Evolutionary conservation across 2,888 invertebrate species (phyloP), one percentile per base, ranked within the genome.

Genomic region (Laothoe populi): DNA sequence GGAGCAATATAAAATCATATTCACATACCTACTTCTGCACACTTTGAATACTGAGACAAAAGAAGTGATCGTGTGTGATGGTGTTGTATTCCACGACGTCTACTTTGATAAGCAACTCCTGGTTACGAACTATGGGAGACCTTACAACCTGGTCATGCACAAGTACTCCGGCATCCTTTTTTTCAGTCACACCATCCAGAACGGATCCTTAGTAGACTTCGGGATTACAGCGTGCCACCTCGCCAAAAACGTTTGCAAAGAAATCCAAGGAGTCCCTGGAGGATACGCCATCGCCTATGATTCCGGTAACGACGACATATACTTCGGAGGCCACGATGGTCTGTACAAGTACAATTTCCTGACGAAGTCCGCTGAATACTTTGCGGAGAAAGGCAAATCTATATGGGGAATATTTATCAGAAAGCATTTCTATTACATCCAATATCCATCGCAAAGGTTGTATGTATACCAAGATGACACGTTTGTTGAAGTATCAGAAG

Each of bases 261-360:
- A 81, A 2, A 73, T 90, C 0, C 59, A 62, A 1, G 87, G 86
- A 0, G 72, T 91, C 0, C 77, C 84, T 0, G 91, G 90, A 0
- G 91, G 91, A 0, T 90, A 88, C 44, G 90, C 91, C 0, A 74
- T 91, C 3, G 87, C 84, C 0, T 90, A 90, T 46, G 91, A 91
- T 59, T 64, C 73, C 0, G 84, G 83, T 0, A 88, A 90, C 38
- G 90, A 91, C n/a, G 88, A 89, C 35, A 77, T 91, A 1, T 91
- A 87, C 64, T 83, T 91, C 45, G 91, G 91, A 0, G 91, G 90
- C 0, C 88, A 91, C 49, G 82, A 89, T n/a, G 91, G 91, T 0
- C 87, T 91, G 4, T 91, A 88, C 68, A 88, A 86, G 69, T 90
- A 88, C 64, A 88, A 88, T 61, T 89, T 88, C 63, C 62, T 86